Base-by-base conservation (phyloP, 2,797 vertebrate species). In the Oreochromis mossambicus region DNA sequence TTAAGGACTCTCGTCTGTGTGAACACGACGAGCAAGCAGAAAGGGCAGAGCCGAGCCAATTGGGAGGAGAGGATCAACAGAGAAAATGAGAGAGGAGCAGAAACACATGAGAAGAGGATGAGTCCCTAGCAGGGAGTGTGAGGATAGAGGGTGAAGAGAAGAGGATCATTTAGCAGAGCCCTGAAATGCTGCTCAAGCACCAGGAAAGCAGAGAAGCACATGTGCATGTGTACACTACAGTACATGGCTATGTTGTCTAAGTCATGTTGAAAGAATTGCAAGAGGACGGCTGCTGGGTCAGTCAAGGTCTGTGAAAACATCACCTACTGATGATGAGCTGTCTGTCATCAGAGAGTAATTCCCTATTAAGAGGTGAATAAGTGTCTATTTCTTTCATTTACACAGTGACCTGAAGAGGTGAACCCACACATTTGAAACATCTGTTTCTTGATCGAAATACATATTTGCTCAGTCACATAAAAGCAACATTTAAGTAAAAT, bases 321-420 rank as follows among this genome's bases (percentile, higher is more conserved):
- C 8, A 54, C 77, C 12, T 79, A 54, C 66, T 51, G 38, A 55
- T 58, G 78, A 77, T 29, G 79, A 84, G 24, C 15, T 11, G 15
- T 48, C 26, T 48, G 55, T 68, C 82, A 29, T 79, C 82, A 87
- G 78, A 51, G 68, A 54, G 61, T 51, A 77, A 83, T 90, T 92
- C 83, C 83, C 87, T 84, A 90, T 91, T 86, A 84, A 87, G 52
- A 87, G 79, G 66, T 79, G 88, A 84, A 80, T 86, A 73, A 54
- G 80, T 43, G 48, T 50, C 86, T 76, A 87, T 86, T 80, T 77
- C 79, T 85, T 76, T 85, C 1, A 86, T 86, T 86, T 86, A 56
- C 11, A 36, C 9, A 10, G 61, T 46, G 82, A 85, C 88, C 84
- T 51, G 29, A 55, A 83, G 52, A 38, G 48, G 61, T 38, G 70